Percentiles rank a stretch among this genome's conserved stretches.
These are phyloP conservation scores for Masnerella sp. DNA, from an alignment of 2,888 invertebrate species.

Conservation along the genomic window DNA sequence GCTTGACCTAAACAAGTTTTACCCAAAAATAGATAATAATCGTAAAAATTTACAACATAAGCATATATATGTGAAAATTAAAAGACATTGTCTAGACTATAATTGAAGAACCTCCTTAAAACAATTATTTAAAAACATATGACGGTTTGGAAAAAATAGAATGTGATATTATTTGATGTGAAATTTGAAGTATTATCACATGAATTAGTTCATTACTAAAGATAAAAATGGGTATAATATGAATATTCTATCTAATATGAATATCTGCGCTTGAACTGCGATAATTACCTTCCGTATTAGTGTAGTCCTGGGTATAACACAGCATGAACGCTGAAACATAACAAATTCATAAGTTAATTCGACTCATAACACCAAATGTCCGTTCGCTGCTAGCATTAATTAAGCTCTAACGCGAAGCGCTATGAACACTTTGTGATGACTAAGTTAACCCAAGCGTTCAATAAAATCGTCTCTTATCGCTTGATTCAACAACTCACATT, in stretches of 20 bases:
- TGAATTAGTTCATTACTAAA: no score
- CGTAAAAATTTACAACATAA: no score
- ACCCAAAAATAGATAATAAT: no score
- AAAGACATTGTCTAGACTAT: no score
- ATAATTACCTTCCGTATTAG: slow-evolving; percentile 90
- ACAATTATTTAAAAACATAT: no score
- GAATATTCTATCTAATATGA: neutral
- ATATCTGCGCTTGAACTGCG: no score
- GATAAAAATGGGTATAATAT: slow-evolving; percentile 25
- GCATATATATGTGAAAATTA: no score
- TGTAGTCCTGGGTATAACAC: slow-evolving; percentile 95
- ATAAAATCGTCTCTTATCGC: slow-evolving; percentile 31
- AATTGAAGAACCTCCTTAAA: no score
- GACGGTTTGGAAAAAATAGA: no score
- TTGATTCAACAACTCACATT: neutral
- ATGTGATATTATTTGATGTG: slow-evolving; percentile 65
- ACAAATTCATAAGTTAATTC: slow-evolving; percentile 69
- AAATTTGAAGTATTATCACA: slow-evolving; percentile 60
- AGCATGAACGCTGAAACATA: slow-evolving; percentile 94
- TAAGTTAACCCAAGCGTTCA: slow-evolving; percentile 33
- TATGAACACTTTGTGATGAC: slow-evolving; percentile 34
- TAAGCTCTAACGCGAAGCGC: slow-evolving; percentile 66
- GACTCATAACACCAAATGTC: slow-evolving; percentile 15
- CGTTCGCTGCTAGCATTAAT: slow-evolving; percentile 64
- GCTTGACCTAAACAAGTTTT: no score